A percentile compares a stretch with the other conserved stretches of the same genome.
Conservation (phyloP, 1,140 invertebrate species). For the Drosophila sp. region DNA sequence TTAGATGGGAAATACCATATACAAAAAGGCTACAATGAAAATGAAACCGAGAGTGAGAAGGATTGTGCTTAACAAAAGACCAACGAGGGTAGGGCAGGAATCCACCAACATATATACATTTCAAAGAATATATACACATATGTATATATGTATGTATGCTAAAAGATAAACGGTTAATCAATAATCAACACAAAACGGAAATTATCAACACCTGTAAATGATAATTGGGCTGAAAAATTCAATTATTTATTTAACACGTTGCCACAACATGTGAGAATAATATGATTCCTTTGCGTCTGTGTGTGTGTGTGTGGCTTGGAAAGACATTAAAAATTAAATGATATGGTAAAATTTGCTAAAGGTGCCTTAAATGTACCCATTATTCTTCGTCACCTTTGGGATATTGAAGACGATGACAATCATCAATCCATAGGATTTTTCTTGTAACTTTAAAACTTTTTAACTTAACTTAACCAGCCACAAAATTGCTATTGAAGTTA, state of each 20-base stretch:
- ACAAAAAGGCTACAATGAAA: slow-evolving; percentile 50
- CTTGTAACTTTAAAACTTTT: too few relatives aligned
- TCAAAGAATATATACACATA: background rate
- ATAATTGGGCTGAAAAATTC: slow-evolving; percentile 47
- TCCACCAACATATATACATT: background rate
- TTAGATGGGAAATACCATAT: slow-evolving; percentile 52
- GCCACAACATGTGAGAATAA: slow-evolving; percentile 26
- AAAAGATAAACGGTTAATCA: slow-evolving; percentile 48
- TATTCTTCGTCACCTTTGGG: too few relatives aligned
- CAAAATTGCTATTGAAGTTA: too few relatives aligned
- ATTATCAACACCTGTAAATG: slow-evolving; percentile 51
- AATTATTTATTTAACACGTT: slow-evolving; percentile 34
- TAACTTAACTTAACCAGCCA: too few relatives aligned
- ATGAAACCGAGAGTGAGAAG: slow-evolving; percentile 28
- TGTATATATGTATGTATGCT: background rate
- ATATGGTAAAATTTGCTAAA: background rate
- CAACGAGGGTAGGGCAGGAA: slow-evolving; percentile 10
- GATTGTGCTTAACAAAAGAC: slow-evolving; percentile 34
- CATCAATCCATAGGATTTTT: too few relatives aligned
- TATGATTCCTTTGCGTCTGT: background rate
- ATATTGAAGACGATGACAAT: too few relatives aligned
- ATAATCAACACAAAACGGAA: slow-evolving; percentile 50
- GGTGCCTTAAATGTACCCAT: background rate
- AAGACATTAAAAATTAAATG: slow-evolving; percentile 15
- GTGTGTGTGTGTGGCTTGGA: background rate